Percentiles rank a stretch among this genome's conserved stretches.
Evolutionary conservation across 1,140 invertebrate species (phyloP).

Genomic region (Pemphigus obesinymphae): DNA sequence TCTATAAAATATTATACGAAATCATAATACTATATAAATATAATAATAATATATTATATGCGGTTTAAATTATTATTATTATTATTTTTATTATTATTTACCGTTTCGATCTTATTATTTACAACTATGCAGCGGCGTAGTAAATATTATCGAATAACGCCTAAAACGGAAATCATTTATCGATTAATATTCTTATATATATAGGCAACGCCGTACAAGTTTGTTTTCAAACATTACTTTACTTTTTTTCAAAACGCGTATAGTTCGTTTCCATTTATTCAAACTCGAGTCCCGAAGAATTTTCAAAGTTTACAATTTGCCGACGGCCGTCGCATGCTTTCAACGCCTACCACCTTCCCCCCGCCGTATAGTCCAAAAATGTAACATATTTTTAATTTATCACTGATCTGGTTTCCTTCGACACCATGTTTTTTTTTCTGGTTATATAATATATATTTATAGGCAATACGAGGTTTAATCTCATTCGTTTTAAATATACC

Average conservation of each 20-base stretch:
- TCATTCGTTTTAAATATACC: no score
- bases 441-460: background rate
- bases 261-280: background rate
- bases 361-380: no score
- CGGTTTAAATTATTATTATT: background rate
- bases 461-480: no score
- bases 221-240: background rate
- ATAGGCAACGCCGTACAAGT: background rate
- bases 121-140: no score
- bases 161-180: background rate
- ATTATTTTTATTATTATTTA: background rate
- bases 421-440: no score
- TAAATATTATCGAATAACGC: no score
- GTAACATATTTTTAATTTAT: background rate
- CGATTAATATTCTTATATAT: background rate
- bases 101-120: no score
- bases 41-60: background rate
- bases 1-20: background rate
- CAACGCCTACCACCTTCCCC: no score
- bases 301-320: background rate
- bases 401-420: background rate
- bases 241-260: background rate
- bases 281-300: background rate
- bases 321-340: no score
- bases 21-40: background rate